phyloP scores from a whole-genome alignment of 2,888 invertebrate genomes.

The Bombyx huttoni region DNA sequence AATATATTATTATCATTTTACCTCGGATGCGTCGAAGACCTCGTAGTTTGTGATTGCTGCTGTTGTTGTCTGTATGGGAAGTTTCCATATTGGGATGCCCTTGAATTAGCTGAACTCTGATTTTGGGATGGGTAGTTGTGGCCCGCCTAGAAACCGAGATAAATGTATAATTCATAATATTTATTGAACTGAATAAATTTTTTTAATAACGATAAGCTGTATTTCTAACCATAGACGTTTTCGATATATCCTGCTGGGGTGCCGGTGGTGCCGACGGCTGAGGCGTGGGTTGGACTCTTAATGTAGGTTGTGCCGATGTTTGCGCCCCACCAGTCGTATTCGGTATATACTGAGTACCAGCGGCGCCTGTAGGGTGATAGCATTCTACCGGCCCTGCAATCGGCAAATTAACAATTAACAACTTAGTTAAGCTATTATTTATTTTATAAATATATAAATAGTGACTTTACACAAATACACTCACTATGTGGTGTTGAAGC shows the following conservation, averaged over 20 bases:
- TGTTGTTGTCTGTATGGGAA: slow-evolving; percentile 33
- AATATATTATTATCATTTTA: slow-evolving; percentile 10
- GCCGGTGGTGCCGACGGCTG: slow-evolving; percentile 55
- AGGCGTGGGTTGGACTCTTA: slow-evolving; percentile 46
- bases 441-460: background rate
- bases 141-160: slow-evolving; percentile 41
- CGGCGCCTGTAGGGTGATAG: slow-evolving; percentile 47
- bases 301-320: slow-evolving; percentile 32
- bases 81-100: slow-evolving; percentile 41
- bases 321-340: slow-evolving; percentile 38
- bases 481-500: slow-evolving; percentile 67
- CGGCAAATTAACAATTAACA: background rate
- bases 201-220: background rate
- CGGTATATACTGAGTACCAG: slow-evolving; percentile 44
- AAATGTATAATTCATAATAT: background rate
- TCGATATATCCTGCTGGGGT: slow-evolving; percentile 55
- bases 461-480: slow-evolving; percentile 15
- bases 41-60: slow-evolving; percentile 42
- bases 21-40: slow-evolving; percentile 56
- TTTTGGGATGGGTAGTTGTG: slow-evolving; percentile 52
- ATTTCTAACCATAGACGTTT: slow-evolving; percentile 44
- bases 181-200: background rate
- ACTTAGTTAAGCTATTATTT: background rate
- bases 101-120: slow-evolving; percentile 24
- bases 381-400: slow-evolving; percentile 57